Percentiles rank a stretch among this genome's conserved stretches.
Conservation (phyloP, 2,113 vertebrate genomes). For the Oxyruncus cristatus region DNA sequence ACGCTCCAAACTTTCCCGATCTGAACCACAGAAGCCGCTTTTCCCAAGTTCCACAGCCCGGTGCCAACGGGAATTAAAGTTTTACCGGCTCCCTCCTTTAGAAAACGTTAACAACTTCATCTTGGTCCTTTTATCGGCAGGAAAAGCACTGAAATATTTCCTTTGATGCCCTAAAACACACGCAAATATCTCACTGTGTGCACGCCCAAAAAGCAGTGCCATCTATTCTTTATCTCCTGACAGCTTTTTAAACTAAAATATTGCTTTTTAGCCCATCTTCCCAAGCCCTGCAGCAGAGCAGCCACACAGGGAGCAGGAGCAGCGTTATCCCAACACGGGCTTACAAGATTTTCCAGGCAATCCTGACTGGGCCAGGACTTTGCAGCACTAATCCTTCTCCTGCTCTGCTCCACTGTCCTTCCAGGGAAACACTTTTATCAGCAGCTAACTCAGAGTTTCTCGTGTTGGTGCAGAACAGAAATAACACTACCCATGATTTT, state of each 20-base stretch:
- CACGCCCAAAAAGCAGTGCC: not conserved
- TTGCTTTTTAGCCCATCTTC: not conserved
- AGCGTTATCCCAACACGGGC: not conserved
- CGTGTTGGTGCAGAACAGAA: not conserved
- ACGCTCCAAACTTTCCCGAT: not conserved
- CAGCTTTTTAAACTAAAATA: not conserved
- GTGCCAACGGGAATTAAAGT: not conserved
- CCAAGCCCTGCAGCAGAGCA: not conserved
- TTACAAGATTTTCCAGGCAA: slow-evolving; percentile 28
- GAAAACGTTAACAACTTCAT: not conserved
- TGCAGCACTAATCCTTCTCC: slow-evolving; percentile 14
- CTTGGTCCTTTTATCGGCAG: not conserved
- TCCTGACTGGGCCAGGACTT: not conserved
- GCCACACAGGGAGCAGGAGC: not conserved
- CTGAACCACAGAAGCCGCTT: not conserved
- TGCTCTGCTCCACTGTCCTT: not conserved
- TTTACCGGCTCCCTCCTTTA: not conserved
- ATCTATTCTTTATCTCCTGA: not conserved
- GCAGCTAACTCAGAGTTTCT: not conserved
- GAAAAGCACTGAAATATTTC: not conserved
- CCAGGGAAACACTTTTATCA: slow-evolving; percentile 30
- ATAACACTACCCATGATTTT: not conserved
- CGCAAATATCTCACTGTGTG: not conserved
- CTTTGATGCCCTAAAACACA: not conserved
- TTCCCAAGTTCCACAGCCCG: not conserved